Evolutionary conservation across 2,888 invertebrate genomes (phyloP).

Genomic region (Latrodectus elegans): DNA sequence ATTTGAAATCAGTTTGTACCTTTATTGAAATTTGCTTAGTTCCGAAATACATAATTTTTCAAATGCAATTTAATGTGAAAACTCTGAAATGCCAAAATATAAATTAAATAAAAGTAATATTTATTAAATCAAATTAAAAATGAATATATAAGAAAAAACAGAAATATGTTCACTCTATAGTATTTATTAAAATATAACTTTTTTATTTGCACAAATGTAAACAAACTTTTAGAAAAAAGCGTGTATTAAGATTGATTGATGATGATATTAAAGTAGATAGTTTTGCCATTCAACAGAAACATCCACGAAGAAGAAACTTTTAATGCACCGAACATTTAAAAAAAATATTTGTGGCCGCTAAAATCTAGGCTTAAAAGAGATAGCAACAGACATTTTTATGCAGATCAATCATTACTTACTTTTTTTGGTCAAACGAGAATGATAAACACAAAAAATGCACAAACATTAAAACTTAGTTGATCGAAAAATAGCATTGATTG

Average conservation of each 20-base stretch:
- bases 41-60: too few relatives aligned
- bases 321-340: slow-evolving; percentile 8
- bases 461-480: slow-evolving; percentile 34
- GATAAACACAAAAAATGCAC: slow-evolving; percentile 33
- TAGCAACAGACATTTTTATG: slow-evolving; percentile 19
- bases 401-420: slow-evolving; percentile 38
- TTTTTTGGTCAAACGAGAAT: slow-evolving; percentile 16
- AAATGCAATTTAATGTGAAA: too few relatives aligned
- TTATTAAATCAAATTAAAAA: too few relatives aligned
- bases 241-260: slow-evolving; percentile 38
- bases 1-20: too few relatives aligned
- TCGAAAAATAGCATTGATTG: slow-evolving; percentile 31
- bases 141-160: too few relatives aligned
- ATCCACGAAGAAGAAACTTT: slow-evolving; percentile 6
- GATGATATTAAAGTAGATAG: slow-evolving; percentile 17
- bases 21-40: too few relatives aligned
- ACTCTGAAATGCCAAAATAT: too few relatives aligned
- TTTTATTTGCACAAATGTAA: too few relatives aligned
- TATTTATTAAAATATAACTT: too few relatives aligned
- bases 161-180: too few relatives aligned
- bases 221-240: slow-evolving; percentile 17
- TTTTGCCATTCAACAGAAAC: slow-evolving; percentile 14
- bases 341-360: not conserved
- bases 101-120: too few relatives aligned
- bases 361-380: slow-evolving; percentile 32